These are phyloP conservation scores for Macquaria australasica DNA, from an alignment of 2,113 vertebrate species.

Conservation along the genomic window DNA sequence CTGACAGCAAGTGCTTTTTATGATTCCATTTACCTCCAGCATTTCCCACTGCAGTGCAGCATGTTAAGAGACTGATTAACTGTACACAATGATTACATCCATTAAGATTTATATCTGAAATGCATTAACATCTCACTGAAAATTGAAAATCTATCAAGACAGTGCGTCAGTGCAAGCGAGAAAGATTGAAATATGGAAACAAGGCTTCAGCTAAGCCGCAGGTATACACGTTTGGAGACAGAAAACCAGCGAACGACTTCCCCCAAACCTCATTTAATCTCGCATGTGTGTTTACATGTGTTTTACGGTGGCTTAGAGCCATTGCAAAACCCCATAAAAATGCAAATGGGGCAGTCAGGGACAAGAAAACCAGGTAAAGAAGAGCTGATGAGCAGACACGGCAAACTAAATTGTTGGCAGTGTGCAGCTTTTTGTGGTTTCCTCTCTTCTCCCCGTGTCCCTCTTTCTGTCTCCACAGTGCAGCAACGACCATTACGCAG, in stretches of 20 bases:
- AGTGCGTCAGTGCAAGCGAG: not conserved
- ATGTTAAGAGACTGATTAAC: not conserved
- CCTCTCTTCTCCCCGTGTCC: slow-evolving; percentile 18
- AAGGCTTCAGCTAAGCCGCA: slow-evolving; percentile 41
- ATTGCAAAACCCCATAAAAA: slow-evolving; percentile 60
- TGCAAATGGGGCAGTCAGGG: slow-evolving; percentile 64
- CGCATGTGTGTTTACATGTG: slow-evolving; percentile 60
- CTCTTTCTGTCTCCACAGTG: slow-evolving; percentile 42
- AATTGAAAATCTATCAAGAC: not conserved
- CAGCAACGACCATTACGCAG: slow-evolving; percentile 55
- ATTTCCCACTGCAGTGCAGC: not conserved
- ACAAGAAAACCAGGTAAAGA: slow-evolving; percentile 54
- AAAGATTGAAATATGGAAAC: slow-evolving; percentile 31
- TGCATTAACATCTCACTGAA: not conserved
- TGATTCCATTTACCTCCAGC: not conserved
- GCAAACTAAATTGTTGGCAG: slow-evolving; percentile 44
- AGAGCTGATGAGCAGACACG: slow-evolving; percentile 62
- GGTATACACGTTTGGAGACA: slow-evolving; percentile 18
- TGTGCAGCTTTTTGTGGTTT: slow-evolving; percentile 33
- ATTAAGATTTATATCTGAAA: slow-evolving; percentile 5
- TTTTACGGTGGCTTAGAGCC: slow-evolving; percentile 57
- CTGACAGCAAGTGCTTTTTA: not conserved
- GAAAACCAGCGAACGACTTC: not conserved
- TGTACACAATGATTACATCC: not conserved
- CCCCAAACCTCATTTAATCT: slow-evolving; percentile 38